Conservation (phyloP, 2,113 vertebrate species). For the Gadus macrocephalus region DNA sequence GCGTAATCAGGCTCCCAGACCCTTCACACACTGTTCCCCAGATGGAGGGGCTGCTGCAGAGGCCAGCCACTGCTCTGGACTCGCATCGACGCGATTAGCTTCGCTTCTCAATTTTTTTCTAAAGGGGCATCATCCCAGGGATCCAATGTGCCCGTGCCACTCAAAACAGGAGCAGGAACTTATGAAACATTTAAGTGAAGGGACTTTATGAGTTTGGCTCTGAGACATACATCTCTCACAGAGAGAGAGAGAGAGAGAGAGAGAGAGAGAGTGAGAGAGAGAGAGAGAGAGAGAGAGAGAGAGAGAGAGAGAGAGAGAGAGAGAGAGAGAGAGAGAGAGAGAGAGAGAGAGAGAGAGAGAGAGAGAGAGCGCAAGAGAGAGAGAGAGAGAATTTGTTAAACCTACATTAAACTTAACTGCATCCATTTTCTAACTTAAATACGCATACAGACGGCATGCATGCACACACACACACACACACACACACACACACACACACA, state of each 20-base stretch:
- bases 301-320: slow-evolving; percentile 5
- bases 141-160: slow-evolving; percentile 7
- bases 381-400: no score
- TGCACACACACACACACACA: no score
- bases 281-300: not conserved
- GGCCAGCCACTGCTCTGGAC: slow-evolving; percentile 14
- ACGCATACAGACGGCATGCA: no score
- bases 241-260: not conserved
- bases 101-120: slow-evolving; percentile 3
- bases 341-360: no score
- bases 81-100: not conserved
- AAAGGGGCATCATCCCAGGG: slow-evolving; percentile 30
- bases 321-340: no score
- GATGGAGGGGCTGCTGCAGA: not conserved
- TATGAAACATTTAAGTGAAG: slow-evolving; percentile 34
- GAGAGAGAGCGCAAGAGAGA: no score
- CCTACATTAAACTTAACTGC: no score
- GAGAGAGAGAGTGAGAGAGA: slow-evolving; percentile 3
- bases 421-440: no score
- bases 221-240: no score
- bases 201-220: slow-evolving; percentile 27
- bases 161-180: slow-evolving; percentile 26
- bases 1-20: no score
- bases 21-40: not conserved
- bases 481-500: no score